A percentile compares a stretch with the other conserved stretches of the same genome.
phyloP scores from a whole-genome alignment of 2,888 invertebrate genomes.

The Dasysyrphus albostriatus region DNA sequence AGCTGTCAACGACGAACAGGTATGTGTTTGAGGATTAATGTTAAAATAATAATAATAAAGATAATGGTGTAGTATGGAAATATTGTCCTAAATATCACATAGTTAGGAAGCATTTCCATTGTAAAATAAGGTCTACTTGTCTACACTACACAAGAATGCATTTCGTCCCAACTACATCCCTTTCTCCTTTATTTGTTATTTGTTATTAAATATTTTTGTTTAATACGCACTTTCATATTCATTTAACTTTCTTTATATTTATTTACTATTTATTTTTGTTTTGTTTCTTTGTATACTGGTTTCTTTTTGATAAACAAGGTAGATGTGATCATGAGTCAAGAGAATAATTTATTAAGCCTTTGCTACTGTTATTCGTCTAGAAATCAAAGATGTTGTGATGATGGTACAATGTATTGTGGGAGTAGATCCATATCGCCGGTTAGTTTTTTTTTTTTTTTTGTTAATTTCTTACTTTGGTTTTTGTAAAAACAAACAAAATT shows the following conservation, averaged over 20 bases:
- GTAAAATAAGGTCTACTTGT: constrained; percentile 38
- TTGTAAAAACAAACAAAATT: constrained; percentile 39
- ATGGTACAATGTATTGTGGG: constrained; percentile 77
- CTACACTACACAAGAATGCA: constrained; percentile 55
- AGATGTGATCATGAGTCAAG: constrained; percentile 78
- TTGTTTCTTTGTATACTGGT: constrained; percentile 65
- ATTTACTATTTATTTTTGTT: constrained; percentile 72
- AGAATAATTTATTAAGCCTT: constrained; percentile 77
- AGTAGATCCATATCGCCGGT: constrained; percentile 80
- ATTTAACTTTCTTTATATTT: constrained; percentile 71
- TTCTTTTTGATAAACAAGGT: constrained; percentile 77
- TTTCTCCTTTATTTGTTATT: constrained; percentile 51
- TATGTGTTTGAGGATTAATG: constrained; percentile 78
- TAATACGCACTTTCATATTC: constrained; percentile 72
- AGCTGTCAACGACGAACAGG: constrained; percentile 83
- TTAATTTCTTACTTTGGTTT: constrained; percentile 71
- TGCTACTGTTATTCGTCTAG: constrained; percentile 78
- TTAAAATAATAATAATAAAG: constrained; percentile 6
- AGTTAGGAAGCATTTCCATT: constrained; percentile 56
- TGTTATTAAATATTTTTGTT: constrained; percentile 42
- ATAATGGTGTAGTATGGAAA: constrained; percentile 39
- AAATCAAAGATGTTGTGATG: constrained; percentile 76
- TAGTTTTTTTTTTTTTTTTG: constrained; percentile 78
- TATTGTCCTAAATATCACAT: constrained; percentile 25
- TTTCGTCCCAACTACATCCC: constrained; percentile 55